Evolutionary conservation across 2,113 vertebrate genomes (phyloP).

Genomic region (Zosterops japonicus): DNA sequence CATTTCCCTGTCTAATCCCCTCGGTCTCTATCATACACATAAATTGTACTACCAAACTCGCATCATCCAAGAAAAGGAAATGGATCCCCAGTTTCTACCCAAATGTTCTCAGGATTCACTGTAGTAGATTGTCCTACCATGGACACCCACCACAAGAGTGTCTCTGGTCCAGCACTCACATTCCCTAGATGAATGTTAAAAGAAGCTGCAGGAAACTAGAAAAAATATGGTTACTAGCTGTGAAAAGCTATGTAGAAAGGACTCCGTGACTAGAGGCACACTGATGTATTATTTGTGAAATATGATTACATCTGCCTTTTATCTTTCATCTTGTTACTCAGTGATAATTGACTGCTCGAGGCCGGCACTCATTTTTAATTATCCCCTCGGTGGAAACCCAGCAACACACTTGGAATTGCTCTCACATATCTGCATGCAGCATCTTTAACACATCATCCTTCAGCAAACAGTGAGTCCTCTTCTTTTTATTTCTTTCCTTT

Average conservation of each 20-base stretch:
- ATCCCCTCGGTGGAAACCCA: not conserved
- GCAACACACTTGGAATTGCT: not conserved
- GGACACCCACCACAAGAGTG: not conserved
- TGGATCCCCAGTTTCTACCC: not conserved
- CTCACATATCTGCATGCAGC: not conserved
- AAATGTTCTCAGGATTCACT: not conserved
- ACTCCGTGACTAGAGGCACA: not conserved
- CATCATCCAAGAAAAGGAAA: not conserved
- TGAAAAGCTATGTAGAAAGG: not conserved
- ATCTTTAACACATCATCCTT: not conserved
- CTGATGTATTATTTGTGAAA: not conserved
- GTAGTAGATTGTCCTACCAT: fast-evolving
- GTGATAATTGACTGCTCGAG: conserved; percentile 11
- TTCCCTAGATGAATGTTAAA: not conserved
- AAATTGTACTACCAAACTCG: not conserved
- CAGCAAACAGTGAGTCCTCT: not conserved
- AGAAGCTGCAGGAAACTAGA: not conserved
- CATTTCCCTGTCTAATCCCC: not conserved
- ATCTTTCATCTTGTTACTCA: not conserved
- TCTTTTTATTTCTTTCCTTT: not conserved
- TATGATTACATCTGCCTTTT: not conserved
- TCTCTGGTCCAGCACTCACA: not conserved
- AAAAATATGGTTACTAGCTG: not conserved
- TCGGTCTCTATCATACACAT: not conserved
- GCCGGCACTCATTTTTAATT: conserved; percentile 4